phyloP scores from a whole-genome alignment of 2,888 invertebrate species.

The Falcaria lacertinaria region DNA sequence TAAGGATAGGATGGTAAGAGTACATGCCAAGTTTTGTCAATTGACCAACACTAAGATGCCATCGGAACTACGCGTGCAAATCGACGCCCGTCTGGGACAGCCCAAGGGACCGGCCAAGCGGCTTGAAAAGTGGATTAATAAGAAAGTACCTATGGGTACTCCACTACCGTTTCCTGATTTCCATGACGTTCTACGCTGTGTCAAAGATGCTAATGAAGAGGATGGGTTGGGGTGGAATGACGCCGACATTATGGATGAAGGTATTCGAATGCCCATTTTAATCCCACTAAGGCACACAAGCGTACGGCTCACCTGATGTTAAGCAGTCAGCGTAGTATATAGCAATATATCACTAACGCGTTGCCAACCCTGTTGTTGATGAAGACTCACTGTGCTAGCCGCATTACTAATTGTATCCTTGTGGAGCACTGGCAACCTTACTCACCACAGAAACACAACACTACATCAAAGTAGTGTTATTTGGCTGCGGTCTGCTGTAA shows the following conservation, averaged over 20 bases:
- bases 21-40: slow-evolving; percentile 82
- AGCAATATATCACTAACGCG: too few species aligned
- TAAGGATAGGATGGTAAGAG: slow-evolving; percentile 65
- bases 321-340: too few species aligned
- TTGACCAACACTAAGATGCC: slow-evolving; percentile 77
- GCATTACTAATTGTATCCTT: too few species aligned
- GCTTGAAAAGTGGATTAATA: slow-evolving; percentile 65
- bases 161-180: slow-evolving; percentile 76
- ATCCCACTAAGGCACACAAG: too few species aligned
- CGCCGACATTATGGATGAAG: slow-evolving; percentile 67
- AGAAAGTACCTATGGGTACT: slow-evolving; percentile 61
- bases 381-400: too few species aligned
- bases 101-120: slow-evolving; percentile 60
- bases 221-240: slow-evolving; percentile 66
- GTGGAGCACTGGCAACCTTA: too few species aligned
- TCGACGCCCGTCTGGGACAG: slow-evolving; percentile 55
- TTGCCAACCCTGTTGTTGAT: too few species aligned
- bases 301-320: too few species aligned
- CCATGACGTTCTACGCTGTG: slow-evolving; percentile 71
- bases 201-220: slow-evolving; percentile 59
- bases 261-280: too few species aligned
- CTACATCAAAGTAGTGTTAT: too few species aligned
- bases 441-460: too few species aligned
- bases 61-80: slow-evolving; percentile 57
- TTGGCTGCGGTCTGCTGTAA: too few species aligned